Conservation (phyloP, 2,888 invertebrate genomes). For the Norana najaformis region DNA sequence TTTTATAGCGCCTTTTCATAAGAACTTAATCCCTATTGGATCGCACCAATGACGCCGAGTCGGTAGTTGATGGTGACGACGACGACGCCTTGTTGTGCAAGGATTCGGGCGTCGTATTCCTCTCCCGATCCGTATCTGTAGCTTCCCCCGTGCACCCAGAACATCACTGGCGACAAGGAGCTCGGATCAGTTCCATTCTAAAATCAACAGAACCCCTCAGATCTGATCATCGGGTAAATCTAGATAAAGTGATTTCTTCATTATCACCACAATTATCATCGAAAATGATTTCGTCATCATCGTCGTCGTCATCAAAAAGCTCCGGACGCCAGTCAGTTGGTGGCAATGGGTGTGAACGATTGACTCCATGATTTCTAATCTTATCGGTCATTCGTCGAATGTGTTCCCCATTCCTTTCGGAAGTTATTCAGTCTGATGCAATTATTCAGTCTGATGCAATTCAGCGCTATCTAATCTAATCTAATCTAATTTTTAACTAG, state of each 20-base stretch:
- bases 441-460: too few relatives aligned
- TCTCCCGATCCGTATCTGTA: conserved; percentile 47
- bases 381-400: too few relatives aligned
- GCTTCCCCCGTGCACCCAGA: conserved; percentile 51
- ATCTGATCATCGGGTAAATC: not conserved
- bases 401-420: too few relatives aligned
- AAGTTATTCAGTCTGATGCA: too few relatives aligned
- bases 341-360: too few relatives aligned
- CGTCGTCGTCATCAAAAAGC: too few relatives aligned
- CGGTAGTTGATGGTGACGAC: conserved; percentile 44
- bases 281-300: too few relatives aligned
- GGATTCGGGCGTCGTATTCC: conserved; percentile 48
- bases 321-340: too few relatives aligned
- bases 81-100: conserved; percentile 46
- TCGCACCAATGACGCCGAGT: conserved; percentile 47
- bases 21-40: too few relatives aligned
- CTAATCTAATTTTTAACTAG: too few relatives aligned
- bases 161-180: conserved; percentile 34
- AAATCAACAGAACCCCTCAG: not conserved
- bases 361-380: too few relatives aligned
- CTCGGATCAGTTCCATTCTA: conserved; percentile 20
- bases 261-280: not conserved
- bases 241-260: not conserved
- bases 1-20: not conserved
- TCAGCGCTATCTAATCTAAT: too few relatives aligned